Base-by-base conservation (phyloP, 2,888 invertebrate species). In the Cordilura impudica region DNA sequence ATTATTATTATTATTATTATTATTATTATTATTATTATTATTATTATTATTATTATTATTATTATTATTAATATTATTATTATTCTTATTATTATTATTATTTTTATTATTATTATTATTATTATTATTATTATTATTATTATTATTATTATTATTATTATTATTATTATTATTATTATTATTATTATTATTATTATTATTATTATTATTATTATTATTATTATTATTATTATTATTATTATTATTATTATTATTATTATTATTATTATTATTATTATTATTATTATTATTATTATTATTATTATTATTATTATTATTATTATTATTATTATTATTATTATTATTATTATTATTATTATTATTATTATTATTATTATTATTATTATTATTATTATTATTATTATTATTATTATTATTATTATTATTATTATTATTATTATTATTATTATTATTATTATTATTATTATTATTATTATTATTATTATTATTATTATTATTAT, bases 51-150 rank as follows among this genome's bases (percentile, higher is more conserved):
- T 65, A 73, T 56, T 43, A 29, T 63, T 35, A 73, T 65, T 73
- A 63, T 65, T 65, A 72, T 72, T 54, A 63, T 63, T 51, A 51
- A 23, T n/a, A n/a, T n/a, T n/a, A n/a, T n/a, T n/a, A n/a, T n/a
- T n/a, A n/a, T n/a, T n/a, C n/a, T n/a, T n/a, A n/a, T n/a, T n/a
- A n/a, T n/a, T n/a, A n/a, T n/a, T n/a, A n/a, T n/a, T n/a, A n/a
- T n/a, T n/a, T n/a, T 51, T 23, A 51, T 53, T 72, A 72, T 53
- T 56, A 56, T 45, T 45, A 45, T 45, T 21, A 58, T 58, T 43
- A 58, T 16, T 56, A 58, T 43, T 54, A 16, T 21, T 47, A 61
- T 58, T 58, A 43, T 10, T 4, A 35, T n/a, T 39, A 39, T 47
- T 45, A 23, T 61, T 45, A 61, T 29, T 56, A 58, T 43, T 23